Evolutionary conservation across 2,113 vertebrate species (phyloP), one percentile per base, ranked within the genome.

Genomic region (Dasyurus viverrinus): DNA sequence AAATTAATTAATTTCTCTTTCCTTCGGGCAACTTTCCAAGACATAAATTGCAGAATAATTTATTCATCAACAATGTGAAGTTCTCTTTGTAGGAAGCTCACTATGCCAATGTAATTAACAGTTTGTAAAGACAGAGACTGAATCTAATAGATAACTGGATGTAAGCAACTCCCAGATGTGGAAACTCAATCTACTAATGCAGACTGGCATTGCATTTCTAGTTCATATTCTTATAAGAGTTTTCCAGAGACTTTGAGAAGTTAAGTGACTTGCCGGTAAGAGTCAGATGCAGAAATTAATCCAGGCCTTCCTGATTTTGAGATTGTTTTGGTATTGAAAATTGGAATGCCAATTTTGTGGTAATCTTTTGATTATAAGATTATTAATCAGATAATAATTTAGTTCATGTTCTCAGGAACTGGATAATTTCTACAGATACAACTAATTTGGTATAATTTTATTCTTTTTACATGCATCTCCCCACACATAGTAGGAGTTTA

Each of bases 341-440:
- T 84, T 42, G n/a, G 16, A 42, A 1, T 84, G 8, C 11, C 9
- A 89, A 14, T 89, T 30, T n/a, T 90, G 0, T 57, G 48, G n/a
- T 54, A 30, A 89, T 8, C 53, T 91, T 54, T 91, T 94, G 91
- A 94, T 46, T 42, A 50, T 8, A 24, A 89, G 2, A 14, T 50
- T 93, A 68, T 89, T 94, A 91, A 42, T 48, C 50, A 89, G 27
- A 91, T 22, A 91, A 91, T 91, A 90, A 54, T 11, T 11, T 48
- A 94, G 93, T 93, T 68, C n/a, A 76, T 50, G 54, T 68, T 27
- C 16, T 84, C 46, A 26, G 60, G 25, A 55, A 36, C 30, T 91
- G 27, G 47, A 93, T 89, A 76, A 93, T 53, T 93, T 60, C 8
- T 47, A 50, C 53, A 54, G 91, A 57, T 84, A 2, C n/a, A 84